These are phyloP conservation scores for Virgularia gustaviana DNA, from an alignment of 92 coral and sea anemone genomes.

Conservation along the genomic window DNA sequence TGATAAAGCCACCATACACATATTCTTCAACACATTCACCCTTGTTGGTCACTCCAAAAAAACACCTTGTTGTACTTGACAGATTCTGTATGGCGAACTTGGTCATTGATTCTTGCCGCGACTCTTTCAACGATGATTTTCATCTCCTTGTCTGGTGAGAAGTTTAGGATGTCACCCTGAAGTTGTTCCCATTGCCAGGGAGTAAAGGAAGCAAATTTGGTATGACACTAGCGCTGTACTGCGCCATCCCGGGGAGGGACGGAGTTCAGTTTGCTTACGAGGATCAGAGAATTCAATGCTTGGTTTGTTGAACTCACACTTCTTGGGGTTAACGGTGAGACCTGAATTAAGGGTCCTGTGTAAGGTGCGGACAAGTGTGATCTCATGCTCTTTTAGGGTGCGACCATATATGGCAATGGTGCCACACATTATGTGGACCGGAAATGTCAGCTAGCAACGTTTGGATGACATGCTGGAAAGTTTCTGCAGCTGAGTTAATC, in stretches of 20 bases:
- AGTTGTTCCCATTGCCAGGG: too few species aligned
- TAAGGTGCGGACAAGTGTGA: conserved; percentile 4
- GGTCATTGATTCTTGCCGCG: background rate
- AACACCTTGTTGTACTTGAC: background rate
- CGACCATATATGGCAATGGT: conserved; percentile 32
- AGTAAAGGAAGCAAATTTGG: too few species aligned
- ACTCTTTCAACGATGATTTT: too few species aligned
- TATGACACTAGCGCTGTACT: conserved; percentile 12
- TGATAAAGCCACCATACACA: conserved; percentile 7
- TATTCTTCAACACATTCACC: conserved; percentile 15
- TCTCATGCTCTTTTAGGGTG: conserved; percentile 25
- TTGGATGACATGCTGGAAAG: conserved; percentile 29
- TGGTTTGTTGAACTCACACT: conserved; percentile 19
- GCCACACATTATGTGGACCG: conserved; percentile 23
- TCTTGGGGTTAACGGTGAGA: conserved; percentile 27
- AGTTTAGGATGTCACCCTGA: too few species aligned
- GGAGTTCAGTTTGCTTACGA: background rate
- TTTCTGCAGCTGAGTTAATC: conserved; percentile 29
- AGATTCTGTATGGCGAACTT: background rate
- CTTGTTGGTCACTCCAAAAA: background rate
- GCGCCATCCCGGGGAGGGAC: conserved; percentile 8
- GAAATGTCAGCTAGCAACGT: too few species aligned
- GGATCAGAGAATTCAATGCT: conserved; percentile 23
- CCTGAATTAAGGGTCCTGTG: background rate
- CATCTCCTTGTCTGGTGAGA: too few species aligned